phyloP scores from a whole-genome alignment of 1,140 invertebrate genomes.

The Mactra quadrangularis region DNA sequence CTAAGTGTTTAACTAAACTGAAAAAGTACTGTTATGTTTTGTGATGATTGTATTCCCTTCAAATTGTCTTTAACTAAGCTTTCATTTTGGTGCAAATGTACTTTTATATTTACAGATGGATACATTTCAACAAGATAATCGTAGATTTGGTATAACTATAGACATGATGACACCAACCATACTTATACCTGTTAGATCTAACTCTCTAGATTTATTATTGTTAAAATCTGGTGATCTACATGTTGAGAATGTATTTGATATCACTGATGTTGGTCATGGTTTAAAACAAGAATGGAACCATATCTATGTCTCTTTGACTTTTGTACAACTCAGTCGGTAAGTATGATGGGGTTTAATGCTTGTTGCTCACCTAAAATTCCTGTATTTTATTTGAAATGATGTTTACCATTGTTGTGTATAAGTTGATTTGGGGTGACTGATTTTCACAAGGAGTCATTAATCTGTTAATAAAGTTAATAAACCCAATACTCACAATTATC shows the following conservation, averaged over 20 bases:
- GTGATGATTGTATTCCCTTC: too few species aligned
- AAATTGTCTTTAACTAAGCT: too few species aligned
- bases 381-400: not conserved
- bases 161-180: conserved; percentile 90
- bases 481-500: too few species aligned
- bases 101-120: conserved; percentile 82
- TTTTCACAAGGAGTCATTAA: too few species aligned
- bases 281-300: conserved; percentile 78
- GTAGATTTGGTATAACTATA: conserved; percentile 88
- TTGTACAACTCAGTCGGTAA: conserved; percentile 87
- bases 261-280: conserved; percentile 64
- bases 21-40: too few species aligned
- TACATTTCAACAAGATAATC: conserved; percentile 87
- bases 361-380: not conserved
- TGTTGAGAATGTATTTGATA: conserved; percentile 91
- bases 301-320: conserved; percentile 87
- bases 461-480: too few species aligned
- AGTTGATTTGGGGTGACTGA: too few species aligned
- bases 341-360: not conserved
- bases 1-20: too few species aligned
- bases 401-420: not conserved
- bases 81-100: too few species aligned
- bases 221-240: conserved; percentile 90
- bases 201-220: conserved; percentile 91
- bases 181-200: conserved; percentile 91